Conservation (phyloP, 2,797 vertebrate genomes). For the Petrocephalus sullivani region DNA sequence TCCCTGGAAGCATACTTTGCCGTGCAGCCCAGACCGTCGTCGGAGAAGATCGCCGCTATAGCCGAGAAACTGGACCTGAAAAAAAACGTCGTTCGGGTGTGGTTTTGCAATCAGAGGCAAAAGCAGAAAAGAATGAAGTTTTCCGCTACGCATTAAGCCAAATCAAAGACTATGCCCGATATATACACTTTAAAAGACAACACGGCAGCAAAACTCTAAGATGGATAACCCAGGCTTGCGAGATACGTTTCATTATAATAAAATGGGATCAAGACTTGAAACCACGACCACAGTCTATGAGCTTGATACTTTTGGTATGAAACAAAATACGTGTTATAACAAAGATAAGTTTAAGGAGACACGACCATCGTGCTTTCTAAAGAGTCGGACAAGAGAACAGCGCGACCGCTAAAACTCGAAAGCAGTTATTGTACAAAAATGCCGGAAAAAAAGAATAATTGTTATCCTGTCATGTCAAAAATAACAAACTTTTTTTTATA, state of each 20-base stretch:
- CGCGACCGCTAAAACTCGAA: constrained; percentile 41
- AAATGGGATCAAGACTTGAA: constrained; percentile 42
- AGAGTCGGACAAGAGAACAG: constrained; percentile 30
- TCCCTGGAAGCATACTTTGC: constrained; percentile 87
- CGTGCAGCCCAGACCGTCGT: constrained; percentile 82
- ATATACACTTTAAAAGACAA: constrained; percentile 28
- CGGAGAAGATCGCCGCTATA: constrained; percentile 87
- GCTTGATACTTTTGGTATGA: constrained; percentile 29
- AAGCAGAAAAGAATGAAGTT: constrained; percentile 95
- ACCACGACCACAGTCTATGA: constrained; percentile 33
- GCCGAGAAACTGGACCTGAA: constrained; percentile 90
- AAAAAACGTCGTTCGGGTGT: constrained; percentile 88
- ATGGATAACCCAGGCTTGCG: constrained; percentile 23
- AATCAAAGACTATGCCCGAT: constrained; percentile 1
- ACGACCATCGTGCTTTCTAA: constrained; percentile 26
- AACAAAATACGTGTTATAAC: constrained; percentile 25
- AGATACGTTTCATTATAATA: constrained; percentile 16
- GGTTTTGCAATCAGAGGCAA: constrained; percentile 92
- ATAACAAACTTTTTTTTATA: constrained; percentile 65
- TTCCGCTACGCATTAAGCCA: constrained; percentile 76
- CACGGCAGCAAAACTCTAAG: constrained; percentile 23
- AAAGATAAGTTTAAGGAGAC: constrained; percentile 18
- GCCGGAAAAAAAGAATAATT: constrained; percentile 53
- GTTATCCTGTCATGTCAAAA: constrained; percentile 56
- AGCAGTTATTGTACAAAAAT: constrained; percentile 69